These are phyloP conservation scores for Boulengeromyrus knoepffleri DNA, from an alignment of 2,113 vertebrate species.

Conservation along the genomic window DNA sequence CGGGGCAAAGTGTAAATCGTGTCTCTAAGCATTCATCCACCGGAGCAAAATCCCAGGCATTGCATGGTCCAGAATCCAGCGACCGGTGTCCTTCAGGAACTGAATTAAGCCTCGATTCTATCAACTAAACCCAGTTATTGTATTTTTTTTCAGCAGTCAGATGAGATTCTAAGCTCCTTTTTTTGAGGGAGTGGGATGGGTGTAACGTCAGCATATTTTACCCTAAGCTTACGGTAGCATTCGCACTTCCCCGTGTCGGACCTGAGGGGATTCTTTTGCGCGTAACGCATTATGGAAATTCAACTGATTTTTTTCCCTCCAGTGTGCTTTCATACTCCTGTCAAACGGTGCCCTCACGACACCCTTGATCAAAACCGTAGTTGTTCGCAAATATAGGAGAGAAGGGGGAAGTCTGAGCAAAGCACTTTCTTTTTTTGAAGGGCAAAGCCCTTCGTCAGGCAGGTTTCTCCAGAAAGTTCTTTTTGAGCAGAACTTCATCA, in stretches of 20 bases:
- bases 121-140: not conserved
- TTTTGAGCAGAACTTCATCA: not conserved
- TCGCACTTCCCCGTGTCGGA: not conserved
- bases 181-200: not conserved
- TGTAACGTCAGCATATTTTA: conserved; percentile 7
- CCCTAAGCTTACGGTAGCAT: not conserved
- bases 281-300: conserved; percentile 57
- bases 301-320: conserved; percentile 41
- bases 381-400: conserved; percentile 47
- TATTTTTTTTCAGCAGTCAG: not conserved
- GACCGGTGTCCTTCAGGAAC: not conserved
- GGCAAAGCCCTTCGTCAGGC: conserved; percentile 34
- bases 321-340: conserved; percentile 47
- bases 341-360: conserved; percentile 48
- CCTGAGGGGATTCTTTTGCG: conserved; percentile 39
- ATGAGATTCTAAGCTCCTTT: not conserved
- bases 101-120: conserved; percentile 1
- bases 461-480: not conserved
- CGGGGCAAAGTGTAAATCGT: not conserved
- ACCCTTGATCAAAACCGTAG: conserved; percentile 55
- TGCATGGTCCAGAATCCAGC: not conserved
- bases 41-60: not conserved
- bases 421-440: conserved; percentile 44
- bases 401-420: conserved; percentile 48
- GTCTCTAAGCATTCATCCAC: not conserved